phyloP scores from a whole-genome alignment of 1,140 invertebrate genomes.

The Drosophila burlai region DNA sequence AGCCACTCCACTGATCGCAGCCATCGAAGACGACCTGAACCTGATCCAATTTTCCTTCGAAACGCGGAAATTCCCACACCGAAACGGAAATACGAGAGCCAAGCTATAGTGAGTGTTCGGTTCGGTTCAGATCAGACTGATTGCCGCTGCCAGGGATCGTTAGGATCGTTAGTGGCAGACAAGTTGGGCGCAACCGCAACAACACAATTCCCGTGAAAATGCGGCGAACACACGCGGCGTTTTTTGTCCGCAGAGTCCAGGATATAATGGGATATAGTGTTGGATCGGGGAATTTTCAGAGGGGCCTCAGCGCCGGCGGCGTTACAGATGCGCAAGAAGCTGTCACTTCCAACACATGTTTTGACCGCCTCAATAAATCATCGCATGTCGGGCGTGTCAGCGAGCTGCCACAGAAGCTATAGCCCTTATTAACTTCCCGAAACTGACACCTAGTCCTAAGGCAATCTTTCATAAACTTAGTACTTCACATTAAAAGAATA shows the following conservation, averaged over 20 bases:
- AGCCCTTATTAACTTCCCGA: background rate
- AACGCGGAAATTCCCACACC: conserved; percentile 73
- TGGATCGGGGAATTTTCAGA: conserved; percentile 15
- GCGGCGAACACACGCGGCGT: conserved; percentile 75
- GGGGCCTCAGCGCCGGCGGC: conserved; percentile 71
- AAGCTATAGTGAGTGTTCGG: conserved; percentile 13
- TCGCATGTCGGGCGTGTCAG: conserved; percentile 75
- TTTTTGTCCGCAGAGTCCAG: conserved; percentile 19
- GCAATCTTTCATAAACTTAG: too few relatives aligned
- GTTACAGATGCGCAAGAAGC: conserved; percentile 84
- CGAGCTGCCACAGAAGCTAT: conserved; percentile 28
- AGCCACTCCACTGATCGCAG: conserved; percentile 23
- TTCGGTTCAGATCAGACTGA: conserved; percentile 70
- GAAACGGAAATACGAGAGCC: conserved; percentile 72
- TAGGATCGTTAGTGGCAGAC: conserved; percentile 84
- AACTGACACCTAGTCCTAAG: background rate
- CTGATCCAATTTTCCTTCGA: conserved; percentile 66
- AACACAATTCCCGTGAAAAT: conserved; percentile 75
- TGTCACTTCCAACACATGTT: conserved; percentile 85
- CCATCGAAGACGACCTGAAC: conserved; percentile 51
- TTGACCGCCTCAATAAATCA: conserved; percentile 84
- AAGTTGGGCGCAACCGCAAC: conserved; percentile 85
- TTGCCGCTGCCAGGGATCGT: conserved; percentile 84
- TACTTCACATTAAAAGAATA: too few relatives aligned
- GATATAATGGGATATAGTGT: conserved; percentile 16